Evolutionary conservation across 2,888 invertebrate genomes (phyloP).

Genomic region (Helobdella robusta): DNA sequence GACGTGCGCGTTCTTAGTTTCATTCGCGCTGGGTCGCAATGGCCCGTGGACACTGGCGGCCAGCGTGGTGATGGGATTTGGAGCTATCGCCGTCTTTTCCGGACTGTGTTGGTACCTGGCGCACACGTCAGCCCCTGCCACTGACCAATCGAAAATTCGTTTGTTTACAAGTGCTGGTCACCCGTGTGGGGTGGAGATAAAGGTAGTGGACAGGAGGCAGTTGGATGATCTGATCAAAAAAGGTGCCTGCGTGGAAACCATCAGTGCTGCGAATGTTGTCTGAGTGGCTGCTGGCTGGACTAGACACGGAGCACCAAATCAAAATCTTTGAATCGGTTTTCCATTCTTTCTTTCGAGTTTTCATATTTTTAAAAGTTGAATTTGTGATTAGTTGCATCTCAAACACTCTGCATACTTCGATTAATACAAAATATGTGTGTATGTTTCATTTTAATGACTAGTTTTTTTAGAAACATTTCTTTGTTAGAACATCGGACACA

Average conservation of each 20-base stretch:
- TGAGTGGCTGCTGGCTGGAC: too few species aligned
- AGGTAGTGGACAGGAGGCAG: slow-evolving; percentile 26
- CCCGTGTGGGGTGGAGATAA: slow-evolving; percentile 20
- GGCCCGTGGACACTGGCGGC: slow-evolving; percentile 27
- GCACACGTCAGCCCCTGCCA: slow-evolving; percentile 22
- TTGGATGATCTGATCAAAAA: slow-evolving; percentile 27
- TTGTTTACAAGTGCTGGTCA: not conserved
- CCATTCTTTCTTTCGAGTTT: not conserved
- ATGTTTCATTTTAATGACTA: too few species aligned
- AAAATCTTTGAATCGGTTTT: not conserved
- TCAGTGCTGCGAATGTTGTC: not conserved
- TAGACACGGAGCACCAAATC: not conserved
- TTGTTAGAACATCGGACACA: too few species aligned
- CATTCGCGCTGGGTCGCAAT: slow-evolving; percentile 21
- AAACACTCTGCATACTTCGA: too few species aligned
- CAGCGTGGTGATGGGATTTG: slow-evolving; percentile 26
- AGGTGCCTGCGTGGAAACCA: slow-evolving; percentile 25
- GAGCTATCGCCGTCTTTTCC: slow-evolving; percentile 24
- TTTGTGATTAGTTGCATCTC: not conserved
- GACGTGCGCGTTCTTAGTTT: slow-evolving; percentile 26
- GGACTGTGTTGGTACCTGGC: slow-evolving; percentile 29
- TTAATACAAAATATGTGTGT: too few species aligned
- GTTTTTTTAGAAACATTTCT: too few species aligned
- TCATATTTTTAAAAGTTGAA: not conserved
- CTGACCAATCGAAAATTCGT: slow-evolving; percentile 7